phyloP scores from a whole-genome alignment of 2,797 vertebrate genomes.

The Mormyrops boulengeri region DNA sequence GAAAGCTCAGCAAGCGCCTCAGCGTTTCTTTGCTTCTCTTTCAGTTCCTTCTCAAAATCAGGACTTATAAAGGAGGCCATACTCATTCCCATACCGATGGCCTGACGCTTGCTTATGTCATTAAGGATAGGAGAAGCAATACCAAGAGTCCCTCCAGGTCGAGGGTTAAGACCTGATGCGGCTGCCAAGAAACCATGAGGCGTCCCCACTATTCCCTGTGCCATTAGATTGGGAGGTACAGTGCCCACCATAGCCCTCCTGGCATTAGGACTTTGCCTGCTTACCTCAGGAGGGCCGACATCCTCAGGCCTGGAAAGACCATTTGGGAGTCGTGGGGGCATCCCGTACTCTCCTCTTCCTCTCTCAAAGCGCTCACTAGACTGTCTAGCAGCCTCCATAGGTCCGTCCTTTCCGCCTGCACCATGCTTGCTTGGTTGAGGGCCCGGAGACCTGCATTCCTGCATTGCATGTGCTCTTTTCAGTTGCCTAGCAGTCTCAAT shows the following conservation, averaged over 20 bases:
- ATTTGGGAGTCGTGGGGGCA: conserved; percentile 68
- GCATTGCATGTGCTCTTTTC: conserved; percentile 73
- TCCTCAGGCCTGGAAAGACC: conserved; percentile 70
- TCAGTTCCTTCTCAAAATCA: conserved; percentile 72
- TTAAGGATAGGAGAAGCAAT: conserved; percentile 68
- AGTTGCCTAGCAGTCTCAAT: conserved; percentile 78
- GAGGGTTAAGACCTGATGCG: conserved; percentile 64
- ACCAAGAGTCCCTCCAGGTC: conserved; percentile 56
- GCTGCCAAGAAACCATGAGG: conserved; percentile 66
- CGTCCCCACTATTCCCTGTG: conserved; percentile 60
- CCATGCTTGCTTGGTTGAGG: conserved; percentile 69
- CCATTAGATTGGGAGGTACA: conserved; percentile 66
- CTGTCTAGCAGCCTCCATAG: conserved; percentile 52
- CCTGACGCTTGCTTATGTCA: conserved; percentile 65
- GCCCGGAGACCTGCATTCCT: conserved; percentile 73
- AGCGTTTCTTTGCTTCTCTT: conserved; percentile 60
- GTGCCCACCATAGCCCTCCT: conserved; percentile 68
- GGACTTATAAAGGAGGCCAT: conserved; percentile 62
- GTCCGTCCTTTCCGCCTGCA: conserved; percentile 44
- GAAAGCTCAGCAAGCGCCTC: conserved; percentile 65
- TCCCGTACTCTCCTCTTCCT: conserved; percentile 54
- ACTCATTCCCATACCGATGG: conserved; percentile 46
- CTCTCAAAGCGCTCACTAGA: conserved; percentile 56
- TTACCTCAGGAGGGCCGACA: conserved; percentile 57
- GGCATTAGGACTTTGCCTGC: conserved; percentile 67